phyloP scores from a whole-genome alignment of 2,113 vertebrate species.

The Pteropus alecto region DNA sequence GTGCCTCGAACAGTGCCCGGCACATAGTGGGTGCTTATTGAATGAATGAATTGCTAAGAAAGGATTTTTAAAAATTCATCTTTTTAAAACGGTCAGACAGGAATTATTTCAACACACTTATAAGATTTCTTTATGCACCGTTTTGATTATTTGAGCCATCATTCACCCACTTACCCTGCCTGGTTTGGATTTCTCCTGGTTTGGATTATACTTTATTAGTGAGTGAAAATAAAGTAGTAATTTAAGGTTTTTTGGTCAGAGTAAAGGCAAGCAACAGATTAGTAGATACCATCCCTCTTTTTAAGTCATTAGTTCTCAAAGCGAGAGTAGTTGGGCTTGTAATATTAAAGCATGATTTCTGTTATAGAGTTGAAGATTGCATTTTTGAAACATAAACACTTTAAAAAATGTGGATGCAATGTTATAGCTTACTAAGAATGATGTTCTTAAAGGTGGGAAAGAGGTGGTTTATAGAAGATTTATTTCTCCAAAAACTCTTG shows the following conservation, averaged over 20 bases:
- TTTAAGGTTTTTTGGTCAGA: not conserved
- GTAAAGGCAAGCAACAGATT: not conserved
- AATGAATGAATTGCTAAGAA: not conserved
- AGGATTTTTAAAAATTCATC: not conserved
- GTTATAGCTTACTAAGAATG: not conserved
- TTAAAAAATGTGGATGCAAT: not conserved
- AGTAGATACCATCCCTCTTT: not conserved
- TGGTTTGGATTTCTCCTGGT: not conserved
- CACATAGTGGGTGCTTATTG: not conserved
- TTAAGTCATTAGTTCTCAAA: not conserved
- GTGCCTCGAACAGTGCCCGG: not conserved
- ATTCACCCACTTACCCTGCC: not conserved
- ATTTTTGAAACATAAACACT: constrained; percentile 39
- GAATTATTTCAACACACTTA: not conserved
- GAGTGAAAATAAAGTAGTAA: not conserved
- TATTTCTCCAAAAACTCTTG: not conserved
- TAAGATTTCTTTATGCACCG: not conserved
- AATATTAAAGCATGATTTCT: constrained; percentile 38
- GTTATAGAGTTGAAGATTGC: not conserved
- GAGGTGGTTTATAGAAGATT: not conserved
- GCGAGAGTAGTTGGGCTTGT: not conserved
- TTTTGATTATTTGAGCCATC: not conserved
- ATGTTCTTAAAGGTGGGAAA: not conserved
- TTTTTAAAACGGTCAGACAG: not conserved
- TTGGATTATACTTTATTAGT: not conserved